A percentile compares a stretch with the other conserved stretches of the same genome.
These are phyloP conservation scores for Rousettus madagascariensis DNA, from an alignment of 2,797 vertebrate genomes.

Conservation along the genomic window DNA sequence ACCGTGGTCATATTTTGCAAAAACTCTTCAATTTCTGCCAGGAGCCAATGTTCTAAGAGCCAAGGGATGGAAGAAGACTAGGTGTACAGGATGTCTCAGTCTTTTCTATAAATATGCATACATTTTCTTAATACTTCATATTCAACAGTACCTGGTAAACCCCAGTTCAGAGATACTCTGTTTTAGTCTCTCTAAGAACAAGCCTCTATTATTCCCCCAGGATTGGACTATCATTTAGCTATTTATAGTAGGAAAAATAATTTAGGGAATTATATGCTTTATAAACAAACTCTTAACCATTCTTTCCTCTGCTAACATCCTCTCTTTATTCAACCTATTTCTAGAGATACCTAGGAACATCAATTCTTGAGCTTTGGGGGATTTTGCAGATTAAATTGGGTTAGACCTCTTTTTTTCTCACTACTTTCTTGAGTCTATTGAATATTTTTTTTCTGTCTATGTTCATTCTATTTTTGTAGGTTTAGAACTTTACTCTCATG, in stretches of 20 bases:
- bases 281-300: neutral
- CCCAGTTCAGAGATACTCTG: neutral
- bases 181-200: neutral
- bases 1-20: conserved; percentile 2
- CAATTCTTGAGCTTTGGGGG: neutral
- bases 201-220: neutral
- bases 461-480: neutral
- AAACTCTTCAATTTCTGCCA: neutral
- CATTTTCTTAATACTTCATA: neutral
- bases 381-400: neutral
- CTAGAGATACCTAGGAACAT: neutral
- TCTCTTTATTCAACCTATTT: neutral
- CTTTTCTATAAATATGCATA: neutral
- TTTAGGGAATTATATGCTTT: neutral
- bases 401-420: neutral
- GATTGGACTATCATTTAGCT: neutral
- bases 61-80: neutral
- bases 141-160: neutral
- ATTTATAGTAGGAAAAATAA: neutral
- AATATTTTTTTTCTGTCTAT: neutral
- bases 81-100: neutral
- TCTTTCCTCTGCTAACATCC: neutral
- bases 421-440: neutral
- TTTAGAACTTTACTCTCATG: neutral
- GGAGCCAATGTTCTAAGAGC: neutral